A percentile compares a stretch with the other conserved stretches of the same genome.
phyloP scores from a whole-genome alignment of 2,888 invertebrate genomes.

The Drosophila ustulata region DNA sequence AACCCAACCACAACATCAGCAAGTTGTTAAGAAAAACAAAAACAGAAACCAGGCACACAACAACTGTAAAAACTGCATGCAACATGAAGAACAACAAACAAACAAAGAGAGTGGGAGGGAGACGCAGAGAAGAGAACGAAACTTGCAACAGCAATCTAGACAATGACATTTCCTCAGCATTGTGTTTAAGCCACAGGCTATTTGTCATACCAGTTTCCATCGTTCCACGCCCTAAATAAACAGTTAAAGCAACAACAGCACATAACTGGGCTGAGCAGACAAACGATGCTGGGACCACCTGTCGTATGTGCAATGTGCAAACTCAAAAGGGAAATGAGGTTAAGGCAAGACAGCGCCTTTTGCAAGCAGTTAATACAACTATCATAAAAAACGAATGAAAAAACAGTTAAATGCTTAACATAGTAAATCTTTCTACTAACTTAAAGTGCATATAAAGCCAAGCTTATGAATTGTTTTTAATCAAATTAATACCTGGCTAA shows the following conservation, averaged over 20 bases:
- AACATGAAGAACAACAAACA: slow-evolving; percentile 40
- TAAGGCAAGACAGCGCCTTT: slow-evolving; percentile 37
- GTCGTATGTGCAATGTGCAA: slow-evolving; percentile 42
- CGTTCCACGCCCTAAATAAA: slow-evolving; percentile 45
- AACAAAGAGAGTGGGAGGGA: slow-evolving; percentile 10
- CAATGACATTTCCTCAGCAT: slow-evolving; percentile 76
- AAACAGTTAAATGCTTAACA: neutral
- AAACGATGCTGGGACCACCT: slow-evolving; percentile 37
- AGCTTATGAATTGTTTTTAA: no score
- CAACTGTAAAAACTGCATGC: slow-evolving; percentile 51
- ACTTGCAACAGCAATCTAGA: slow-evolving; percentile 65
- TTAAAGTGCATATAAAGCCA: no score
- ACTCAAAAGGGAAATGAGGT: slow-evolving; percentile 54
- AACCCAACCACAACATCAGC: slow-evolving; percentile 61
- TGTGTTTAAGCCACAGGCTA: slow-evolving; percentile 74
- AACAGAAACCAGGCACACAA: slow-evolving; percentile 42
- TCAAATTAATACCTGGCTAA: no score
- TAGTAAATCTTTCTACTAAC: no score
- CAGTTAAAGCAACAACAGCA: slow-evolving; percentile 19
- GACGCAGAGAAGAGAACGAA: slow-evolving; percentile 6
- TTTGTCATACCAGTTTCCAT: slow-evolving; percentile 72
- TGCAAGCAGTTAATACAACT: neutral
- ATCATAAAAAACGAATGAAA: neutral
- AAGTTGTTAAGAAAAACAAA: slow-evolving; percentile 66
- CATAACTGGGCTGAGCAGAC: slow-evolving; percentile 9